phyloP scores from a whole-genome alignment of 2,113 vertebrate genomes.

The Xenopus tropicalis region UCB_Xtro_10.0 CM004443.2:86625001-86625500 shows the following conservation, averaged over 20 bases:
- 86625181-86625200: constrained; percentile 13
- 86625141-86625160: constrained; percentile 15
- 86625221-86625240: constrained; percentile 17
- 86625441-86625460: constrained; percentile 31
- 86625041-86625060: constrained; percentile 17
- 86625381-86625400: neutral
- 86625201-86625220: constrained; percentile 21
- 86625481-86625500: constrained; percentile 44
- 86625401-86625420: neutral
- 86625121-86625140: neutral
- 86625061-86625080: neutral
- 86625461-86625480: constrained; percentile 39
- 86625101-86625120: constrained; percentile 6
- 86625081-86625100: constrained; percentile 25
- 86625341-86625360: neutral
- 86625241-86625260: constrained; percentile 45
- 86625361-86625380: constrained; percentile 21
- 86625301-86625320: constrained; percentile 28
- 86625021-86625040: neutral
- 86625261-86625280: constrained; percentile 20
- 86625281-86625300: constrained; percentile 17
- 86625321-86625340: constrained; percentile 17
- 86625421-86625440: constrained; percentile 18
- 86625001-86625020: neutral
- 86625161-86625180: constrained; percentile 14